Conservation (phyloP, 2,797 vertebrate species). For the Melanotaenia parkinsoni region DNA sequence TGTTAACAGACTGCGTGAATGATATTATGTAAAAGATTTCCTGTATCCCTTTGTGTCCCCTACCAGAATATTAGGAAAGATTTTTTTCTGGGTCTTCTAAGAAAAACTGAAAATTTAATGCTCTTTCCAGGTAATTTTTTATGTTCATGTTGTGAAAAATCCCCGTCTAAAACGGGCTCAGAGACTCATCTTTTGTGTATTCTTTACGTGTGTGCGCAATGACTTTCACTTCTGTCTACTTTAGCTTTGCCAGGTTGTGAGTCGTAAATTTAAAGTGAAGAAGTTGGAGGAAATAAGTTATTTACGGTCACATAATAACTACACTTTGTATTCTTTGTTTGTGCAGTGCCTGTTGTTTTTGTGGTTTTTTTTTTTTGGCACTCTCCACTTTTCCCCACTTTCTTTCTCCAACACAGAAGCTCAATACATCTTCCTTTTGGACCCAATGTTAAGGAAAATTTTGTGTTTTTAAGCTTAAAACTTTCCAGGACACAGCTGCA, state of each 20-base stretch:
- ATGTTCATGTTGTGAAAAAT: constrained; percentile 39
- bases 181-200: constrained; percentile 23
- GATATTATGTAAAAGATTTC: constrained; percentile 54
- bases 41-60: constrained; percentile 30
- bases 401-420: constrained; percentile 52
- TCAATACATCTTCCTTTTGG: constrained; percentile 56
- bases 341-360: constrained; percentile 32
- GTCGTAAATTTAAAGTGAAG: neutral
- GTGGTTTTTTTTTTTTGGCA: constrained; percentile 43
- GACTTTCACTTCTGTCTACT: constrained; percentile 11
- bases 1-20: constrained; percentile 57
- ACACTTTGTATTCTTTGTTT: constrained; percentile 37
- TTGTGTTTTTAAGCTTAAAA: constrained; percentile 39
- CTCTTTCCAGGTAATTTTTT: constrained; percentile 59
- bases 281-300: neutral
- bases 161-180: constrained; percentile 13
- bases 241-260: constrained; percentile 2
- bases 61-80: constrained; percentile 61
- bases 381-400: constrained; percentile 51
- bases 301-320: constrained; percentile 34
- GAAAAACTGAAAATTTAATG: constrained; percentile 62
- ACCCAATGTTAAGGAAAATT: constrained; percentile 44
- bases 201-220: constrained; percentile 6
- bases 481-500: constrained; percentile 32
- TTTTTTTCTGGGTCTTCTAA: constrained; percentile 56